Evolutionary conservation across 2,888 invertebrate species (phyloP).

Genomic region (Rapana venosa): DNA sequence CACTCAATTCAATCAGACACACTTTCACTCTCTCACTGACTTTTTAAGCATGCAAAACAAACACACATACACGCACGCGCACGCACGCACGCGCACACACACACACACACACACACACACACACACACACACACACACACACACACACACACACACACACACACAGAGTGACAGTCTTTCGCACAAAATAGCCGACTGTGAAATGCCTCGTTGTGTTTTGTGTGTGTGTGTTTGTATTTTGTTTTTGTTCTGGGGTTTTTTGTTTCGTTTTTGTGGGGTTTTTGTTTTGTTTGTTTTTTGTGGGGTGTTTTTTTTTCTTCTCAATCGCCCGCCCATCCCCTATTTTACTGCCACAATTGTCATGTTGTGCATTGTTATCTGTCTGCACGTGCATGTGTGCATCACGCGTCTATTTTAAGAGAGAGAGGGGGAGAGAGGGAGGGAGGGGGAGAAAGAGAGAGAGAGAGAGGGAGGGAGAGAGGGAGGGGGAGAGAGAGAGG

Average conservation of each 20-base stretch:
- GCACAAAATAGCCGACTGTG: too few relatives aligned
- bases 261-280: not conserved
- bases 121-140: conserved; percentile 6
- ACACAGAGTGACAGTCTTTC: not conserved
- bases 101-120: not conserved
- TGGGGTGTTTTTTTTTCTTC: not conserved
- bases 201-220: not conserved
- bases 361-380: not conserved
- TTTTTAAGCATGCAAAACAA: not conserved
- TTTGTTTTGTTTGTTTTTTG: not conserved
- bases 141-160: not conserved
- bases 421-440: not conserved
- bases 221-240: too few relatives aligned
- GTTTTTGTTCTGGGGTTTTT: not conserved
- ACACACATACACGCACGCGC: not conserved
- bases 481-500: not conserved
- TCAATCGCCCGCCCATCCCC: too few relatives aligned
- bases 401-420: not conserved
- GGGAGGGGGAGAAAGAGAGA: too few relatives aligned
- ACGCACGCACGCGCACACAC: not conserved
- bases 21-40: too few relatives aligned
- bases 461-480: too few relatives aligned
- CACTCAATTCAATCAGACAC: too few relatives aligned
- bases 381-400: conserved; percentile 16
- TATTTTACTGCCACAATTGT: too few relatives aligned